Evolutionary conservation across 2,797 vertebrate species (phyloP).

Genomic region (Graptemys geographica): DNA sequence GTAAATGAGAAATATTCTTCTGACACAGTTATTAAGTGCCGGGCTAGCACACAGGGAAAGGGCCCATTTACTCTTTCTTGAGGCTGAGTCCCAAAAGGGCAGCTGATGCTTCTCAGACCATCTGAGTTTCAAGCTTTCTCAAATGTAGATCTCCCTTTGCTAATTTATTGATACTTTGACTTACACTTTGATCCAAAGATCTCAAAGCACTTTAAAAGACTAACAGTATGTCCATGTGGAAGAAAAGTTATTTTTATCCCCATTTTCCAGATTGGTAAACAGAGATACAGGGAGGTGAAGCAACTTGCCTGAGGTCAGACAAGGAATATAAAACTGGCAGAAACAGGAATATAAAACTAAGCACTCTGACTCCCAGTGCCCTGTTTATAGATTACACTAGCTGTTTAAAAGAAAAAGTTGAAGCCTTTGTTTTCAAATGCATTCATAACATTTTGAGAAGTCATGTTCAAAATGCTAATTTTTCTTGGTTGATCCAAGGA

Average conservation of each 20-base stretch:
- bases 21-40: conserved; percentile 76
- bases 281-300: neutral
- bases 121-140: conserved; percentile 51
- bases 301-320: neutral
- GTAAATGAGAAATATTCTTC: conserved; percentile 82
- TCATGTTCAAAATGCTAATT: neutral
- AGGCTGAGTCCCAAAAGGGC: conserved; percentile 54
- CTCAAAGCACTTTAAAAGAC: conserved; percentile 33
- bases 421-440: rapidly evolving
- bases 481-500: neutral
- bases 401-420: neutral
- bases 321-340: conserved; percentile 14
- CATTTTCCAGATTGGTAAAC: conserved; percentile 8
- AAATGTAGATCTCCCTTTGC: conserved; percentile 35
- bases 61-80: conserved; percentile 54
- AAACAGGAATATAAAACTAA: conserved; percentile 17
- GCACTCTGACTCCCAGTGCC: neutral
- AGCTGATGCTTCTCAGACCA: conserved; percentile 55
- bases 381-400: neutral
- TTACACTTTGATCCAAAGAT: conserved; percentile 38
- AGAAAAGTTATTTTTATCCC: conserved; percentile 10
- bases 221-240: neutral
- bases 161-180: neutral
- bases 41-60: conserved; percentile 60
- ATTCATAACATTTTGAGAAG: neutral